phyloP scores from a whole-genome alignment of 2,888 invertebrate species.

The Gymnoscelis rufifasciata region DNA sequence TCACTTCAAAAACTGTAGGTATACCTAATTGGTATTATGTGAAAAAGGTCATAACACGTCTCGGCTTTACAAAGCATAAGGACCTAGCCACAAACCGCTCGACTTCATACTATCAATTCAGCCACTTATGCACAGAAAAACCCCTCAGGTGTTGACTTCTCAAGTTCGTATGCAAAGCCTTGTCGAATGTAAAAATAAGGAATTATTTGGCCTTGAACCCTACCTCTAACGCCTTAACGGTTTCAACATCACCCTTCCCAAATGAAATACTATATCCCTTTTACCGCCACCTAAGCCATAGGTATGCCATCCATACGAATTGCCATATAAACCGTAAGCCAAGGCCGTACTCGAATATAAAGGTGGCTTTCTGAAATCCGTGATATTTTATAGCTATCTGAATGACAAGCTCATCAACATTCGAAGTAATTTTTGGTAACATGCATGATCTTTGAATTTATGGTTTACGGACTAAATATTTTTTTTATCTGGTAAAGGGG shows the following conservation, averaged over 20 bases:
- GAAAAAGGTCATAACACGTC: no score
- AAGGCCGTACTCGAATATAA: background rate
- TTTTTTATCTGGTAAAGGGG: no score
- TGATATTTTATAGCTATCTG: conserved; percentile 1
- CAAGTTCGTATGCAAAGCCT: no score
- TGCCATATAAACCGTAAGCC: conserved; percentile 1
- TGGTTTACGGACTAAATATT: background rate
- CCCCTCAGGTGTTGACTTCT: no score
- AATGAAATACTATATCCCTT: background rate
- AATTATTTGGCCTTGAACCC: no score
- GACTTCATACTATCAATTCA: no score
- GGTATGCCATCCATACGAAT: background rate
- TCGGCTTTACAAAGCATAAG: no score
- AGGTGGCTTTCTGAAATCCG: conserved; percentile 1
- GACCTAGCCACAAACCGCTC: no score
- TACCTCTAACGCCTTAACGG: background rate
- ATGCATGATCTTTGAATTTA: background rate
- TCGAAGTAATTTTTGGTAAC: conserved; percentile 1
- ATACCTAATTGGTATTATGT: no score
- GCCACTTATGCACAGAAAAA: no score
- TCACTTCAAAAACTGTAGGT: no score
- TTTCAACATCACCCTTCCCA: background rate
- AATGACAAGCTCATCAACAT: background rate
- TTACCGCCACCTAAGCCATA: background rate
- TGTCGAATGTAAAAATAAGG: no score